Evolutionary conservation across 2,888 invertebrate genomes (phyloP), one percentile per base, ranked within the genome.

Genomic region (Temnothorax ravouxi): DNA sequence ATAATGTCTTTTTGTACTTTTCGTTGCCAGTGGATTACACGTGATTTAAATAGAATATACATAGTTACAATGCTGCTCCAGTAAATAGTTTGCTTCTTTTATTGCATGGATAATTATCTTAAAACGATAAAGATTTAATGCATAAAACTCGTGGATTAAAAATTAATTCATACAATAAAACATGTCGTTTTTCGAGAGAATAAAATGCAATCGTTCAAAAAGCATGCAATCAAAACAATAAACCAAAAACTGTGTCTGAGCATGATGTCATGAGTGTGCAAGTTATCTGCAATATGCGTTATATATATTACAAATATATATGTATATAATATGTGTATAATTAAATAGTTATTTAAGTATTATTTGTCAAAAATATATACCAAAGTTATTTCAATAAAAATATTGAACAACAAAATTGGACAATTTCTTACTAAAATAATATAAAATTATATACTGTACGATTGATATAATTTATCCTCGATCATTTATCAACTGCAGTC

Each of bases 401-500:
- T 64, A 76, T 34, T 47, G 1, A 50, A 2, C 0, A 75, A 62
- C 0, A 3, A 21, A 62, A 21, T 62, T 18, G n/a, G 8, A 25
- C 11, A 25, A n/a, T 52, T 59, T 67, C 13, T 11, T 5, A 34
- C n/a, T n/a, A 41, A 25, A 54, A 69, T 15, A 2, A 66, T 21
- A 38, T 38, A 38, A 64, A 64, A 44, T 56, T n/a, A 13, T 21
- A 13, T 54, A 44, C 34, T 52, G 18, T n/a, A 34, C 54, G 50
- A 64, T 72, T 47, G 18, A 41, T 64, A 38, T 62, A 83, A 87
- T 88, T 83, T 38, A 84, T 13, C 50, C 6, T n/a, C 50, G 64
- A 84, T 84, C 62, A 81, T 84, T 84, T 83, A 83, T 86, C 84
- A 56, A 25, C 29, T 29, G 29, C 18, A 13, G 18, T 66, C 71